Evolutionary conservation across 2,797 vertebrate species (phyloP).

Genomic region (Gymnodraco acuticeps): DNA sequence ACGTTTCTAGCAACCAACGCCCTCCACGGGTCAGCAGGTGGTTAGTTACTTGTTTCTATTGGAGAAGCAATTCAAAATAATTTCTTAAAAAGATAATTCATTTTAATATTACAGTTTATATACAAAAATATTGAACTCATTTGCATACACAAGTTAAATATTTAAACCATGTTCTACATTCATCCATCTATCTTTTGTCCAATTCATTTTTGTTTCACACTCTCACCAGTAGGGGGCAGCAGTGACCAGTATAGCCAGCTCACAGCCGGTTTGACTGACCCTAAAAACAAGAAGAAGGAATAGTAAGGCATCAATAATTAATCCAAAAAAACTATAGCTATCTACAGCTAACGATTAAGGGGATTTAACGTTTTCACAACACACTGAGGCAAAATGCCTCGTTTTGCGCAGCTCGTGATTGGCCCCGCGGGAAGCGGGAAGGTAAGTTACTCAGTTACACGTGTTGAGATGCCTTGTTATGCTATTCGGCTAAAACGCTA

Average conservation of each 20-base stretch:
- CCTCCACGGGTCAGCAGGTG: neutral
- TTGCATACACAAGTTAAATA: too few relatives aligned
- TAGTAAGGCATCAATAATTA: neutral
- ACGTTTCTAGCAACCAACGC: neutral
- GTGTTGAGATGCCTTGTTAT: constrained; percentile 11
- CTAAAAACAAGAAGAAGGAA: constrained; percentile 8
- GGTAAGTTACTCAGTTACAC: constrained; percentile 74
- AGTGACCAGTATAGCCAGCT: neutral
- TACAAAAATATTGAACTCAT: too few relatives aligned
- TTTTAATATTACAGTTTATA: too few relatives aligned
- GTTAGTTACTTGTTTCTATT: too few relatives aligned
- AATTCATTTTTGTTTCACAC: neutral
- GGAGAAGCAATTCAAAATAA: too few relatives aligned
- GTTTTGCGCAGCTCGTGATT: constrained; percentile 96
- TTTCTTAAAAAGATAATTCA: too few relatives aligned
- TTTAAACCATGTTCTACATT: neutral
- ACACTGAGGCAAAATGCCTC: constrained; percentile 86
- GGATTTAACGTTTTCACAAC: neutral
- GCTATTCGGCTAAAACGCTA: constrained; percentile 39
- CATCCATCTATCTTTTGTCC: neutral
- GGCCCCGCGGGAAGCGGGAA: constrained; percentile 97
- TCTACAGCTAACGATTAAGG: neutral
- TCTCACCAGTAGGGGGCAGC: constrained; percentile 32
- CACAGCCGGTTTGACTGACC: rapidly evolving
- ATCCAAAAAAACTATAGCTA: neutral